phyloP scores from a whole-genome alignment of 2,797 vertebrate genomes.

The Hephaestus fuliginosus region DNA sequence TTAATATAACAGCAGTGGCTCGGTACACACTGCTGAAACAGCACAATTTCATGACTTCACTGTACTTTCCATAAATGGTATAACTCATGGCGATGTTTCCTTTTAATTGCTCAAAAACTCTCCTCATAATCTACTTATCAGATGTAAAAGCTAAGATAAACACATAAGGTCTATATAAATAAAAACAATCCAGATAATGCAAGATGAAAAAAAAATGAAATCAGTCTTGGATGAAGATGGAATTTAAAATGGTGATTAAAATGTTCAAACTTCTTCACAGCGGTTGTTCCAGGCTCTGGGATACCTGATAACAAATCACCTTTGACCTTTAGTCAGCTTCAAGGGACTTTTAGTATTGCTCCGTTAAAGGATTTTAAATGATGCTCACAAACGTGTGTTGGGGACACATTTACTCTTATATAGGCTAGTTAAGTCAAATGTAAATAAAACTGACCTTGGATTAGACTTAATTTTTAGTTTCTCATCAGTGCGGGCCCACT shows the following conservation, averaged over 20 bases:
- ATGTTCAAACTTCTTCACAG: background rate
- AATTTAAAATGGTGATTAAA: background rate
- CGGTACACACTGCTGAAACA: background rate
- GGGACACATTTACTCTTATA: constrained; percentile 5
- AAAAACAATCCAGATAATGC: no score
- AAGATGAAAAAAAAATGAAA: no score
- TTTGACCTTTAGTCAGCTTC: constrained; percentile 18
- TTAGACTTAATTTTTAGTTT: constrained; percentile 18
- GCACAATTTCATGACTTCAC: background rate
- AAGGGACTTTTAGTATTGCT: background rate
- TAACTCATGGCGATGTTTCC: background rate
- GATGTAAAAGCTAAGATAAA: background rate
- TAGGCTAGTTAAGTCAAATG: constrained; percentile 15
- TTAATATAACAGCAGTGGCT: background rate
- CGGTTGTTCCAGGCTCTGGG: background rate
- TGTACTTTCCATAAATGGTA: background rate
- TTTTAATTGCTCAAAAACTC: constrained; percentile 2
- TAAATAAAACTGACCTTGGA: constrained; percentile 14
- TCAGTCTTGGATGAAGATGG: no score
- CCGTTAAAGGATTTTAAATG: constrained; percentile 27
- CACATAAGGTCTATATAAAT: no score
- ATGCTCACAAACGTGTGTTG: constrained; percentile 1
- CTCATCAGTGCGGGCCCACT: background rate
- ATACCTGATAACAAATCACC: constrained; percentile 4
- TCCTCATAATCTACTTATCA: background rate